Conservation (phyloP, 2,797 vertebrate genomes). For the Apodemus agrarius region DNA sequence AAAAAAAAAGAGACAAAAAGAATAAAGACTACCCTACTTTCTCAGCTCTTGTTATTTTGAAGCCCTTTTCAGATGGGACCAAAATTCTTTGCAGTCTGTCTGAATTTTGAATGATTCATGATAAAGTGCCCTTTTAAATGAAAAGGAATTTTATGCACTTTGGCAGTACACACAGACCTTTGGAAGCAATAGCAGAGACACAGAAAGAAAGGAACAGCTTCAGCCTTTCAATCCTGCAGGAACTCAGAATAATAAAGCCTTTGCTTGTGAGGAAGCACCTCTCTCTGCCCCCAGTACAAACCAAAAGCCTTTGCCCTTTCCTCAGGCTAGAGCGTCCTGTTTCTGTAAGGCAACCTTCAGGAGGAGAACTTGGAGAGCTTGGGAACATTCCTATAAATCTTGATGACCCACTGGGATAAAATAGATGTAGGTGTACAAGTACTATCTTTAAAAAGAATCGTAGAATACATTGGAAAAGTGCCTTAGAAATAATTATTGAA, state of each 20-base stretch:
- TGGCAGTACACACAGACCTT: conserved; percentile 61
- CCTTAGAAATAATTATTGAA: conserved; percentile 49
- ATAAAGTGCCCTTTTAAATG: conserved; percentile 45
- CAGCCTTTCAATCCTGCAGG: conserved; percentile 22
- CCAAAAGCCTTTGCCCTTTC: conserved; percentile 36
- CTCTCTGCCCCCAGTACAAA: background rate
- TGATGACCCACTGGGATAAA: background rate
- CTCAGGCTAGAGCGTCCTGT: background rate
- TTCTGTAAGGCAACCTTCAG: conserved; percentile 46
- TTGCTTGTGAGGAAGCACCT: conserved; percentile 47
- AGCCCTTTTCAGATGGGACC: conserved; percentile 50
- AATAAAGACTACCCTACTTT: conserved; percentile 56
- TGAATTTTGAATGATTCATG: conserved; percentile 57
- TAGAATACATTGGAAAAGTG: conserved; percentile 38
- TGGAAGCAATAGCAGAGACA: conserved; percentile 58
- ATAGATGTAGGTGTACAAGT: conserved; percentile 22
- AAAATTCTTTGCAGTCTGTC: conserved; percentile 49
- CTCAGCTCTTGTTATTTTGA: conserved; percentile 38
- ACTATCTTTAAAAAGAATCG: conserved; percentile 1
- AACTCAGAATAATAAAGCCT: conserved; percentile 60
- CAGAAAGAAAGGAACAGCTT: conserved; percentile 52
- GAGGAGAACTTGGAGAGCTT: conserved; percentile 17
- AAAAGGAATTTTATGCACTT: conserved; percentile 55
- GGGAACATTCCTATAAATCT: conserved; percentile 33
- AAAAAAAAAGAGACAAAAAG: conserved; percentile 43